Evolutionary conservation across 2,113 vertebrate species (phyloP).

Genomic region (Sebastes fasciatus): DNA sequence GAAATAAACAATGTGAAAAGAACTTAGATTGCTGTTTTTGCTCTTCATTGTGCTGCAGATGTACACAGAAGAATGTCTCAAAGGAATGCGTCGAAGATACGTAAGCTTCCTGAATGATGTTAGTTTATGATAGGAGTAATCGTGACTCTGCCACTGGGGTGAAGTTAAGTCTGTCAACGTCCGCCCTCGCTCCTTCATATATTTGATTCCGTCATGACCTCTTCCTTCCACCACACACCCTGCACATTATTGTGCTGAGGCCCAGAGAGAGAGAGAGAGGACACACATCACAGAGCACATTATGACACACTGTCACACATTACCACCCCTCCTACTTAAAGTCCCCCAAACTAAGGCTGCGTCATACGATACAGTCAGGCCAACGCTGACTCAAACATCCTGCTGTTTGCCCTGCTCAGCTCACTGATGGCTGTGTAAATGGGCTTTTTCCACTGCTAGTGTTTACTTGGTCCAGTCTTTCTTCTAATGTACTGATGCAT

Average conservation of each 20-base stretch:
- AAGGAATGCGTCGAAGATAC: slow-evolving; percentile 26
- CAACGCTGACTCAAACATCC: slow-evolving; percentile 43
- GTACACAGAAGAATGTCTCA: neutral
- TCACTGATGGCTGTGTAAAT: neutral
- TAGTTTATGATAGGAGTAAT: slow-evolving; percentile 28
- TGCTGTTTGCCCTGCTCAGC: neutral
- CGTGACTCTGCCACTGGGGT: slow-evolving; percentile 11
- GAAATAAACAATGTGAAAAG: neutral
- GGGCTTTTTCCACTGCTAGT: neutral
- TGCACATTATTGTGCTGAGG: slow-evolving; percentile 5
- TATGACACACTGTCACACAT: slow-evolving; percentile 56
- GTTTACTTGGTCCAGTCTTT: neutral
- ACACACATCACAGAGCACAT: slow-evolving; percentile 51
- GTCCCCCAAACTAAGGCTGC: slow-evolving; percentile 30
- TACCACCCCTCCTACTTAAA: slow-evolving; percentile 26
- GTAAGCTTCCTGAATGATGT: neutral
- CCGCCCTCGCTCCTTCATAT: neutral
- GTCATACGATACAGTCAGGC: slow-evolving; percentile 25
- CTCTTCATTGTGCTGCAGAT: neutral
- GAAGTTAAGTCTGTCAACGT: neutral
- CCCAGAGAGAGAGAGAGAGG: slow-evolving; percentile 1
- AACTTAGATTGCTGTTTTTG: neutral
- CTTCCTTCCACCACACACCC: slow-evolving; percentile 36
- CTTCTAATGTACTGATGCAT: neutral
- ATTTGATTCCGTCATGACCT: slow-evolving; percentile 2